Conservation (phyloP, 1,140 invertebrate genomes). For the Drosophila pseudoananassae region DNA sequence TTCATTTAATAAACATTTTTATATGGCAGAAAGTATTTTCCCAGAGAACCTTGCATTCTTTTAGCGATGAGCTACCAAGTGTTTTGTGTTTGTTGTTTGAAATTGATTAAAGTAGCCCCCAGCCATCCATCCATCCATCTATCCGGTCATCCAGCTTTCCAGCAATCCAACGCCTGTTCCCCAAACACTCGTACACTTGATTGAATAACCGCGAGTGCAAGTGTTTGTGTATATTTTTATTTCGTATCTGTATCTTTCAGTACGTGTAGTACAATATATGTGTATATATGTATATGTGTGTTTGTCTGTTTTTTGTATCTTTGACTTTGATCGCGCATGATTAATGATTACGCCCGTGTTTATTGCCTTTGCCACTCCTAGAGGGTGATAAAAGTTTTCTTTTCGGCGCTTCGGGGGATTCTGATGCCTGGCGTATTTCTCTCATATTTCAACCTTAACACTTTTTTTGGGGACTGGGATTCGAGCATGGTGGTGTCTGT, state of each 20-base stretch:
- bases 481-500: not conserved
- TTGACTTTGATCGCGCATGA: conserved; percentile 77
- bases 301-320: conserved; percentile 62
- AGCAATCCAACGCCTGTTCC: conserved; percentile 41
- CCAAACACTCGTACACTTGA: conserved; percentile 65
- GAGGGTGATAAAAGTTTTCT: conserved; percentile 54
- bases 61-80: conserved; percentile 40
- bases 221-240: conserved; percentile 15
- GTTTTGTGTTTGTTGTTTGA: conserved; percentile 67
- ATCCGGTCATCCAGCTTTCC: not conserved
- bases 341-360: conserved; percentile 78
- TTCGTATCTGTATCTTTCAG: conserved; percentile 15
- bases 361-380: conserved; percentile 62
- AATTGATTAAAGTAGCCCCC: conserved; percentile 75
- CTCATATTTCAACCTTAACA: conserved; percentile 65
- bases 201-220: conserved; percentile 46
- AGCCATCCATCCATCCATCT: conserved; percentile 29
- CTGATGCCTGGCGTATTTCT: conserved; percentile 24
- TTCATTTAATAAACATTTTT: conserved; percentile 53
- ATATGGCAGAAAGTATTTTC: conserved; percentile 60
- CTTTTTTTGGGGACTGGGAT: conserved; percentile 10
- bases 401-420: conserved; percentile 36
- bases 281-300: not conserved
- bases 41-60: conserved; percentile 69
- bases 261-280: conserved; percentile 1